A percentile compares a stretch with the other conserved stretches of the same genome.
phyloP scores from a whole-genome alignment of 2,113 vertebrate genomes.

The Bostrychus sinensis region DNA sequence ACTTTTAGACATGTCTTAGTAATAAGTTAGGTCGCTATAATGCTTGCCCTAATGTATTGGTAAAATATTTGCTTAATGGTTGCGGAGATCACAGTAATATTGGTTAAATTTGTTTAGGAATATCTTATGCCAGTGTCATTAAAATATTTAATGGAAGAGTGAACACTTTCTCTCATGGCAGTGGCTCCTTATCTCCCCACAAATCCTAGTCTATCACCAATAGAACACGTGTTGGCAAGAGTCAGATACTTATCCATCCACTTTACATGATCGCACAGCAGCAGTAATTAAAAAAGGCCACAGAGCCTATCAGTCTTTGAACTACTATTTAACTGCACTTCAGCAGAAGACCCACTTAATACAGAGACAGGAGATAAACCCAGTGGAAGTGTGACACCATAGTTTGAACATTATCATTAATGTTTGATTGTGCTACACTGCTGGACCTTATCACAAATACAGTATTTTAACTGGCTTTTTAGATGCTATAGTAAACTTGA shows the following conservation, averaged over 20 bases:
- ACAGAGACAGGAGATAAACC: constrained; percentile 53
- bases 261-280: constrained; percentile 65
- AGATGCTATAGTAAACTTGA: not conserved
- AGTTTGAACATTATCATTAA: constrained; percentile 25
- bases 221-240: constrained; percentile 45
- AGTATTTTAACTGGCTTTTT: not conserved
- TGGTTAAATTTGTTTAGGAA: not conserved
- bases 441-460: not conserved
- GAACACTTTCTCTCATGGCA: not conserved
- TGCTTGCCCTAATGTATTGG: not conserved
- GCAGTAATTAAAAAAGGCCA: constrained; percentile 37
- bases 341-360: constrained; percentile 56
- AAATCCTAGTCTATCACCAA: constrained; percentile 52
- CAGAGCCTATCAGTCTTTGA: constrained; percentile 60
- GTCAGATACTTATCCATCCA: constrained; percentile 61
- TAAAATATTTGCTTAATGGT: not conserved
- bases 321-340: constrained; percentile 53
- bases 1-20: no score
- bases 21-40: no score
- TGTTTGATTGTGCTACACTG: not conserved
- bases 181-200: constrained; percentile 30
- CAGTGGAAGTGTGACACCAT: constrained; percentile 27
- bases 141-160: not conserved
- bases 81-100: not conserved
- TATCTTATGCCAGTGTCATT: not conserved